These are phyloP conservation scores for Chaetodon trifasciatus DNA, from an alignment of 2,797 vertebrate genomes.

Conservation along the genomic window DNA sequence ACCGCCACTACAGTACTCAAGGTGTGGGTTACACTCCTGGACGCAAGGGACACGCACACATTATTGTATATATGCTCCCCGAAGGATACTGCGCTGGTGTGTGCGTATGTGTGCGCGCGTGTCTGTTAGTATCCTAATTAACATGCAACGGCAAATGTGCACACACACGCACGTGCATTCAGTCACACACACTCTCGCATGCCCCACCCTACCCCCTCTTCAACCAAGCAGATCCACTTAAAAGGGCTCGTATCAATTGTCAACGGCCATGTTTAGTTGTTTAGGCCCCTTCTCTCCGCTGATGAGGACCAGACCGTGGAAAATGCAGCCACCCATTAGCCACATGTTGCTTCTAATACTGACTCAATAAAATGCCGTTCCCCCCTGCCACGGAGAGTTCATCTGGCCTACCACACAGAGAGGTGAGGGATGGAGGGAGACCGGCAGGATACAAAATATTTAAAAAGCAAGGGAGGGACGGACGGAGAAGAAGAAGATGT, in stretches of 20 bases:
- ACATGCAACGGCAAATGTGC: constrained; percentile 51
- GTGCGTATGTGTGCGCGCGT: constrained; percentile 1
- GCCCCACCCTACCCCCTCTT: constrained; percentile 28
- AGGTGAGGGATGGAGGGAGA: constrained; percentile 26
- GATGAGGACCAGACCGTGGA: constrained; percentile 81
- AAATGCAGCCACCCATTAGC: constrained; percentile 81
- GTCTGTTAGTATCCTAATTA: constrained; percentile 38
- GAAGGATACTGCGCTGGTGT: constrained; percentile 37
- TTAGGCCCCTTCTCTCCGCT: constrained; percentile 71
- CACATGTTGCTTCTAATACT: constrained; percentile 82
- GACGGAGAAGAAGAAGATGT: constrained; percentile 45
- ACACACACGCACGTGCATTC: constrained; percentile 18
- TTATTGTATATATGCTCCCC: constrained; percentile 39
- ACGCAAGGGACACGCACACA: constrained; percentile 62
- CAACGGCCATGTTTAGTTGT: constrained; percentile 79
- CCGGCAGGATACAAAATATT: constrained; percentile 43
- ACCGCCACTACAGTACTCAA: constrained; percentile 67
- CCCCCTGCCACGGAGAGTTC: constrained; percentile 69
- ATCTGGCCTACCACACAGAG: constrained; percentile 54
- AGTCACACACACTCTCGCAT: constrained; percentile 38
- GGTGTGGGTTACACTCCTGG: constrained; percentile 80
- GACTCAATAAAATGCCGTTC: constrained; percentile 79
- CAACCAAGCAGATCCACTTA: constrained; percentile 77
- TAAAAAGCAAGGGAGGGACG: constrained; percentile 32
- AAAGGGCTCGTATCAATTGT: constrained; percentile 81